Conservation (phyloP, 2,888 invertebrate genomes). For the Anaspis maculata region DNA sequence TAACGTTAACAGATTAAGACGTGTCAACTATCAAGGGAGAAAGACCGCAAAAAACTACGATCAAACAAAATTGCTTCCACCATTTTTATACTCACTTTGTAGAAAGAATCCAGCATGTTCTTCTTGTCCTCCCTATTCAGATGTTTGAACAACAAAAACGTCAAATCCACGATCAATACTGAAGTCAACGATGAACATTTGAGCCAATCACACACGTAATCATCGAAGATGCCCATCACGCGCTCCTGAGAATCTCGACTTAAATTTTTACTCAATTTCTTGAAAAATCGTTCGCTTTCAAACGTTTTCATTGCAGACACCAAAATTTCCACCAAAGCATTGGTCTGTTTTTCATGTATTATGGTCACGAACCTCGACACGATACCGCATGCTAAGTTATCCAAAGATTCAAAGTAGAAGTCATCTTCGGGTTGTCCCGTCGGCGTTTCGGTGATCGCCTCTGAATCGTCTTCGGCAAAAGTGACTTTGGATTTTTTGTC, state of each 20-base stretch:
- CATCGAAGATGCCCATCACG: slow-evolving; percentile 26
- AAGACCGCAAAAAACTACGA: no score
- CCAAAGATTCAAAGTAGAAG: no score
- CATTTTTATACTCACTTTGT: slow-evolving; percentile 46
- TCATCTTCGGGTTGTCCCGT: no score
- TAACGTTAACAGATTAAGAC: no score
- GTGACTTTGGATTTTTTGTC: no score
- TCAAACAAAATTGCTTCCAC: no score
- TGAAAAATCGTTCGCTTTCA: slow-evolving; percentile 46
- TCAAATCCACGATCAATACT: slow-evolving; percentile 51
- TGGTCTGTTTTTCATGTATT: no score
- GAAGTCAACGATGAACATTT: slow-evolving; percentile 44
- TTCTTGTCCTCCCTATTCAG: slow-evolving; percentile 48
- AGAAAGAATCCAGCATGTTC: slow-evolving; percentile 47
- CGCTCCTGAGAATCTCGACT: slow-evolving; percentile 18
- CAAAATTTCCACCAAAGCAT: slow-evolving; percentile 46
- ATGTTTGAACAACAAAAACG: slow-evolving; percentile 53
- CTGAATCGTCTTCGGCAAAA: no score
- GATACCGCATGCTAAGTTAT: no score
- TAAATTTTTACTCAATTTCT: slow-evolving; percentile 36
- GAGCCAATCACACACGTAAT: slow-evolving; percentile 44
- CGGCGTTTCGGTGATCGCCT: no score
- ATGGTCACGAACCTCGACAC: no score
- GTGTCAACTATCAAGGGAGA: no score
- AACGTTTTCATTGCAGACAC: slow-evolving; percentile 50